A percentile compares a stretch with the other conserved stretches of the same genome.
phyloP scores from a whole-genome alignment of 2,888 invertebrate genomes.

The Acrobasis suavella region DNA sequence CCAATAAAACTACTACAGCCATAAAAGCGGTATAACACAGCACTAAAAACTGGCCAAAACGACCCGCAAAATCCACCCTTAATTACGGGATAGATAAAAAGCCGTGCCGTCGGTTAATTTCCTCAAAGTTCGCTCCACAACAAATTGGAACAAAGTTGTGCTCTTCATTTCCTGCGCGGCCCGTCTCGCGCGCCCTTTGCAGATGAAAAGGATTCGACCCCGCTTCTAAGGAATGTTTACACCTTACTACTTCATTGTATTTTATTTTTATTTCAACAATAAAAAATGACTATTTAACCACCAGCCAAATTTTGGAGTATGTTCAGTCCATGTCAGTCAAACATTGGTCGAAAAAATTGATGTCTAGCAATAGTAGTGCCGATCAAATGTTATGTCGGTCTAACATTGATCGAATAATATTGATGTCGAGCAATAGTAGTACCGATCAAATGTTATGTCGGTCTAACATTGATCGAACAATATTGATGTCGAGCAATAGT shows the following conservation, averaged over 20 bases:
- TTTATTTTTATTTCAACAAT: too few relatives aligned
- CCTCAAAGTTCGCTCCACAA: slow-evolving; percentile 41
- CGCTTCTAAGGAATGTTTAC: not conserved
- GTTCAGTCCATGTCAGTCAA: too few relatives aligned
- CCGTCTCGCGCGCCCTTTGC: slow-evolving; percentile 33
- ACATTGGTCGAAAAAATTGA: too few relatives aligned
- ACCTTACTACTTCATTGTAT: slow-evolving; percentile 3
- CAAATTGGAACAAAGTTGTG: slow-evolving; percentile 58
- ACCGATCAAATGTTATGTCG: too few relatives aligned
- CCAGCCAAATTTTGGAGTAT: too few relatives aligned
- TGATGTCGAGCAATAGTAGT: too few relatives aligned
- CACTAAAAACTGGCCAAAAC: slow-evolving; percentile 19
- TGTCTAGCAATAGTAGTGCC: too few relatives aligned
- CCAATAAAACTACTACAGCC: not conserved
- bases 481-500: too few relatives aligned
- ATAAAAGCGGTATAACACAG: not conserved
- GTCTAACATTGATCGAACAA: too few relatives aligned
- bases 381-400: too few relatives aligned
- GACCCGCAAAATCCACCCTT: slow-evolving; percentile 15
- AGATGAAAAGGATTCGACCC: slow-evolving; percentile 24
- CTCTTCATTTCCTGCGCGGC: slow-evolving; percentile 63
- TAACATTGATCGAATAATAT: too few relatives aligned
- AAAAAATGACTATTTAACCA: too few relatives aligned
- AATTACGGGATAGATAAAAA: slow-evolving; percentile 33
- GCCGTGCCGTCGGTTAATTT: slow-evolving; percentile 48